phyloP scores from a whole-genome alignment of 2,888 invertebrate genomes.

The Exocentrus adspersus region DNA sequence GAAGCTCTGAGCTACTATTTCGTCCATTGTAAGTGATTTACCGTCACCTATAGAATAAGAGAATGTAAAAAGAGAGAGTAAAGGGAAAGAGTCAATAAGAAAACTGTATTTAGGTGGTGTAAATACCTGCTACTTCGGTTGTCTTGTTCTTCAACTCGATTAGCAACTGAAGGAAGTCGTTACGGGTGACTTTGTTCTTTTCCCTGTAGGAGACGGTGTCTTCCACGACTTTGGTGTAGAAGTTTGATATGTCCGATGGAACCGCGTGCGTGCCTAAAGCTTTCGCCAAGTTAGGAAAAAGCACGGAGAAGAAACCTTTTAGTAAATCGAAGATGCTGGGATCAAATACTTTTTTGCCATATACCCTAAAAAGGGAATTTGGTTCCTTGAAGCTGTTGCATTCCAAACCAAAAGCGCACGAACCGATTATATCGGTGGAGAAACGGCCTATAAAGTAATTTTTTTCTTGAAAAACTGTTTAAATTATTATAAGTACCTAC shows the following conservation, averaged over 20 bases:
- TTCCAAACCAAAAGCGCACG: conserved; percentile 69
- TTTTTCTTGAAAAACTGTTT: not conserved
- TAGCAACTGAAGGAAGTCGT: conserved; percentile 31
- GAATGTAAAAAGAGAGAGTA: no score
- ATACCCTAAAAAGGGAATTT: conserved; percentile 61
- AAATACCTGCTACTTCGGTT: not conserved
- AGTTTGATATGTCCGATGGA: conserved; percentile 52
- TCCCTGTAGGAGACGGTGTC: conserved; percentile 29
- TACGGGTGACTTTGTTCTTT: conserved; percentile 22
- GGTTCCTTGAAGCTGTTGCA: conserved; percentile 67
- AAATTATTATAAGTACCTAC: no score
- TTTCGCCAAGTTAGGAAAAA: conserved; percentile 37
- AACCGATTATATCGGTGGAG: not conserved
- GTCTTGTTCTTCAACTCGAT: conserved; percentile 26
- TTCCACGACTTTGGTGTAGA: conserved; percentile 61
- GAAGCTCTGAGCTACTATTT: conserved; percentile 43
- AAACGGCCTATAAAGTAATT: not conserved
- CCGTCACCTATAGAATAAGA: conserved; percentile 18
- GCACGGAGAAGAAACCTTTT: conserved; percentile 13
- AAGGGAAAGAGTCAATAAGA: not conserved
- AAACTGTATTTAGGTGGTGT: not conserved
- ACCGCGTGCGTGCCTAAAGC: conserved; percentile 41
- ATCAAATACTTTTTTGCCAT: conserved; percentile 36
- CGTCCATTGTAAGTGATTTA: conserved; percentile 52
- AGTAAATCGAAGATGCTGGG: conserved; percentile 10